These are phyloP conservation scores for Diachasmimorpha longicaudata DNA, from an alignment of 1,140 invertebrate species.

Conservation along the genomic window DNA sequence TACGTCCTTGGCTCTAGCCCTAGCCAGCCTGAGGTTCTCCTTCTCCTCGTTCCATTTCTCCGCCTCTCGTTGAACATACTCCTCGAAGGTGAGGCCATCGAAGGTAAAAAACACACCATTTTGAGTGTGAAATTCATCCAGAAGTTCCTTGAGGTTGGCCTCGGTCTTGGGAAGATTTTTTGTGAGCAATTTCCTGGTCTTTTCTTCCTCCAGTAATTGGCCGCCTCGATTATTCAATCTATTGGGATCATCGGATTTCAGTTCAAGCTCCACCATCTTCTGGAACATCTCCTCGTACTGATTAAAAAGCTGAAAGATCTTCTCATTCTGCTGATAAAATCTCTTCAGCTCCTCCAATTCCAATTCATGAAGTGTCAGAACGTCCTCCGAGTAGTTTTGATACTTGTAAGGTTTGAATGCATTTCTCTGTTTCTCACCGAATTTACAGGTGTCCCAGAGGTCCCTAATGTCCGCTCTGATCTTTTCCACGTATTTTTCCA, in stretches of 20 bases:
- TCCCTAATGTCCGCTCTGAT: conserved; percentile 70
- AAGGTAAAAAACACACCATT: conserved; percentile 65
- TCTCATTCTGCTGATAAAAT: conserved; percentile 71
- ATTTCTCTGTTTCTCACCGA: conserved; percentile 66
- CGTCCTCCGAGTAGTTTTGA: conserved; percentile 75
- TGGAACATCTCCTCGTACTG: conserved; percentile 70
- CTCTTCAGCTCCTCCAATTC: conserved; percentile 73
- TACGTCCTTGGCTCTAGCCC: conserved; percentile 51
- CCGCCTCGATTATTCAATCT: conserved; percentile 86
- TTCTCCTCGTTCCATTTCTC: conserved; percentile 30
- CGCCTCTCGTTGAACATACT: conserved; percentile 44
- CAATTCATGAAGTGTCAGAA: conserved; percentile 75
- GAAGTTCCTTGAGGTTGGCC: conserved; percentile 64
- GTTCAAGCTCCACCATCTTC: conserved; percentile 73
- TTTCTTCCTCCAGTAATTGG: conserved; percentile 82
- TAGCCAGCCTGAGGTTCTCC: conserved; percentile 31
- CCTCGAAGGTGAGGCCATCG: conserved; percentile 65
- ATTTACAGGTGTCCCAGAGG: conserved; percentile 77
- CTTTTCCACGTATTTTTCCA: conserved; percentile 74
- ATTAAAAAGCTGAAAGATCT: conserved; percentile 70
- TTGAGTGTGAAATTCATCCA: conserved; percentile 63
- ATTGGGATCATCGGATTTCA: conserved; percentile 75
- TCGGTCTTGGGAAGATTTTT: conserved; percentile 75
- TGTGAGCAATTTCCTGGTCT: conserved; percentile 76
- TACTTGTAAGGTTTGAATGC: conserved; percentile 69